Evolutionary conservation across 2,797 vertebrate species (phyloP).

Genomic region (Dallia pectoralis): DNA sequence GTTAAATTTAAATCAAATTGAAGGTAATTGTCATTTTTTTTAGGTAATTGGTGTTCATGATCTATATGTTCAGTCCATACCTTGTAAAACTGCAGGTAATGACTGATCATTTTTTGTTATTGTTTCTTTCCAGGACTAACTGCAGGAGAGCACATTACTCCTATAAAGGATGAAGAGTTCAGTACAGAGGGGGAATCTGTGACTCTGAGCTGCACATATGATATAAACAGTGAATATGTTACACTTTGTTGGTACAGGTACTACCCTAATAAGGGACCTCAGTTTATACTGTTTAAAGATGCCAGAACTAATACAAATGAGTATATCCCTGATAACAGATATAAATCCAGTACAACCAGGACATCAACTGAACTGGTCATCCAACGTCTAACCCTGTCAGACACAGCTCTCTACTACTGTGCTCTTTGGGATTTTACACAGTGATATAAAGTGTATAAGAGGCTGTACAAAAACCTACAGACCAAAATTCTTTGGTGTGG

Average conservation of each 20-base stretch:
- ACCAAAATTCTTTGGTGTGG: not conserved
- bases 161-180: constrained; percentile 30
- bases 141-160: fast-evolving
- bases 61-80: too few relatives aligned
- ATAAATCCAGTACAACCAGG: not conserved
- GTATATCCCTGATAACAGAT: not conserved
- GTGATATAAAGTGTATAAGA: not conserved
- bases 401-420: constrained; percentile 28
- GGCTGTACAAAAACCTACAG: not conserved
- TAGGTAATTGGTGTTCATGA: too few relatives aligned
- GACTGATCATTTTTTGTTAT: constrained; percentile 23
- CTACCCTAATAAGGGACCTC: too few relatives aligned
- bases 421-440: constrained; percentile 8
- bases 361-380: not conserved
- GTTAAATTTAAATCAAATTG: not conserved
- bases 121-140: constrained; percentile 18
- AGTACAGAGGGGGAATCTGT: not conserved
- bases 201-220: not conserved
- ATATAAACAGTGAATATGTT: not conserved
- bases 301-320: fast-evolving
- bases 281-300: not conserved
- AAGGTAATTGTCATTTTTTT: not conserved
- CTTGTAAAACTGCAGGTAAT: not conserved
- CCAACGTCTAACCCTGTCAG: not conserved
- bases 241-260: not conserved